phyloP scores from a whole-genome alignment of 2,888 invertebrate genomes.

The Notodonta ziczac region DNA sequence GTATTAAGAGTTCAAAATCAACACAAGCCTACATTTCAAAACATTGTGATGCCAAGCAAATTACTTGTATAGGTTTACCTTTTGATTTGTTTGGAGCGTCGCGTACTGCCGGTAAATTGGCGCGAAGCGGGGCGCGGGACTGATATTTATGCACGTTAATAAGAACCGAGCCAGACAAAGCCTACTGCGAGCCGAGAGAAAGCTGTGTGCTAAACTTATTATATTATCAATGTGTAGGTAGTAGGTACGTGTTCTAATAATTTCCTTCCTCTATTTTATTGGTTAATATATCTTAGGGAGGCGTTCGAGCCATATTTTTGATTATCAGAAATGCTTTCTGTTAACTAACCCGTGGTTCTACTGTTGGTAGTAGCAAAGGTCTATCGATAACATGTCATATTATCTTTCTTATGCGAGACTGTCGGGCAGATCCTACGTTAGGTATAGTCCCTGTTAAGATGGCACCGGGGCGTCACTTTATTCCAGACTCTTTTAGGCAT shows the following conservation, averaged over 20 bases:
- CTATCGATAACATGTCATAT: no score
- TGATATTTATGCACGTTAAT: slow-evolving; percentile 81
- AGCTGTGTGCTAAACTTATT: slow-evolving; percentile 30
- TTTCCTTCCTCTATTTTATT: slow-evolving; percentile 3
- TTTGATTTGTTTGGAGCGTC: slow-evolving; percentile 67
- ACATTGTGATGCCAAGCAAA: slow-evolving; percentile 30
- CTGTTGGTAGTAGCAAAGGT: no score
- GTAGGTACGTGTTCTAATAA: slow-evolving; percentile 5
- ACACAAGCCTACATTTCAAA: no score
- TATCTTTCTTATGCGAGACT: no score
- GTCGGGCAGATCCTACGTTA: no score
- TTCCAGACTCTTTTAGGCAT: no score
- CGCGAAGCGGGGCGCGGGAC: slow-evolving; percentile 57
- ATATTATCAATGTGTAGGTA: slow-evolving; percentile 7
- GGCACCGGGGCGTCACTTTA: no score
- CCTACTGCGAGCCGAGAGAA: slow-evolving; percentile 53
- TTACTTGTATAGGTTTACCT: slow-evolving; percentile 40
- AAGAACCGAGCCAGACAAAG: slow-evolving; percentile 71
- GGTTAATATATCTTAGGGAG: not conserved
- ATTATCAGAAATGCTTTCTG: not conserved
- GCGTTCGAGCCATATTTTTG: not conserved
- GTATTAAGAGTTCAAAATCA: no score
- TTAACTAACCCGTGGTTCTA: not conserved
- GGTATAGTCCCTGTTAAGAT: no score
- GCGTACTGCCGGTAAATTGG: slow-evolving; percentile 59